phyloP scores from a whole-genome alignment of 2,888 invertebrate genomes.

The Drosophila quasianomalipes region DNA sequence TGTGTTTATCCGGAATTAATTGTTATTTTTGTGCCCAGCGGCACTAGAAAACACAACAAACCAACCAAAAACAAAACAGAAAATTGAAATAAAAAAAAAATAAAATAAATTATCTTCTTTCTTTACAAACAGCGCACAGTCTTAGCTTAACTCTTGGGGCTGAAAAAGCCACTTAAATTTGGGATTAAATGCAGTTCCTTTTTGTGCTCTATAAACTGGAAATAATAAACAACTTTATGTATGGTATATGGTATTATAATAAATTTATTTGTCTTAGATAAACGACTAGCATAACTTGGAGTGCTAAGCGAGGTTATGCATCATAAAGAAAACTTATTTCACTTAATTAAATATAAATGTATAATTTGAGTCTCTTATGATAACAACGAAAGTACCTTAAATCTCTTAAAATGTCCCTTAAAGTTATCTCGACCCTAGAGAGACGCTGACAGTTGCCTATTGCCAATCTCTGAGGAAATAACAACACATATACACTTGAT shows the following conservation, averaged over 20 bases:
- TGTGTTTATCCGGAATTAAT: slow-evolving; percentile 82
- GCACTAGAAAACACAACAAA: slow-evolving; percentile 18
- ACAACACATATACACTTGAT: slow-evolving; percentile 51
- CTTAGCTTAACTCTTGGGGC: slow-evolving; percentile 7
- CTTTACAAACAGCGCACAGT: slow-evolving; percentile 29
- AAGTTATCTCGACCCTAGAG: slow-evolving; percentile 31
- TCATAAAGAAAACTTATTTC: not conserved
- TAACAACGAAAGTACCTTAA: slow-evolving; percentile 24
- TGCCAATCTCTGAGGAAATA: slow-evolving; percentile 69
- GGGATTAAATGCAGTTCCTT: not conserved
- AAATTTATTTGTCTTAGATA: not conserved
- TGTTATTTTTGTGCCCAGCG: slow-evolving; percentile 64
- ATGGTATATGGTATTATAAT: not conserved
- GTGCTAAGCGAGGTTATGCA: not conserved
- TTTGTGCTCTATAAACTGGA: not conserved
- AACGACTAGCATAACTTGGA: not conserved
- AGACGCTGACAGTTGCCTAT: slow-evolving; percentile 49
- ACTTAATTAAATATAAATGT: too few relatives aligned
- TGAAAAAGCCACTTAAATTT: slow-evolving; percentile 4
- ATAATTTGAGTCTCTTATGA: slow-evolving; percentile 1
- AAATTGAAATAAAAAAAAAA: slow-evolving; percentile 3
- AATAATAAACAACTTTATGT: not conserved
- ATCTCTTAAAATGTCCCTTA: slow-evolving; percentile 37
- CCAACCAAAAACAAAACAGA: slow-evolving; percentile 2
- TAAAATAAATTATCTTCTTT: slow-evolving; percentile 24